Evolutionary conservation across 2,797 vertebrate species (phyloP).

Genomic region (Pseudopleuronectes americanus): DNA sequence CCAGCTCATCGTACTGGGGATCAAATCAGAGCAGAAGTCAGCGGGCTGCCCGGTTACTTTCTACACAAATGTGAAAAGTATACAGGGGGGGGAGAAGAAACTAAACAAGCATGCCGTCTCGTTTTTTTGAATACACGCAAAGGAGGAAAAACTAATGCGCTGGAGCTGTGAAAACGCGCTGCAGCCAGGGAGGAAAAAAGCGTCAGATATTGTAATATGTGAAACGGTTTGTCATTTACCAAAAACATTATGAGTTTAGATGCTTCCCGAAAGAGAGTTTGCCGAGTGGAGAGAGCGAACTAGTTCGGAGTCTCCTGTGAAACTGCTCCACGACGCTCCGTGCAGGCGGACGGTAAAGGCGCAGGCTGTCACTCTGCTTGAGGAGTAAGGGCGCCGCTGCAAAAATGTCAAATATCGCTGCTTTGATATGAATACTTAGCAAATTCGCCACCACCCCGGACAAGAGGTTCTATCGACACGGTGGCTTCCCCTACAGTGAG

Average conservation of each 20-base stretch:
- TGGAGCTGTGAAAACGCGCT: constrained; percentile 24
- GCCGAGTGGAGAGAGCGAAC: constrained; percentile 76
- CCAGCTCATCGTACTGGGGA: constrained; percentile 99
- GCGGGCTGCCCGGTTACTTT: constrained; percentile 48
- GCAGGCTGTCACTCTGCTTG: constrained; percentile 77
- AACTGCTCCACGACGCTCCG: constrained; percentile 73
- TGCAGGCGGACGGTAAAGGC: constrained; percentile 71
- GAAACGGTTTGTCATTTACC: constrained; percentile 86
- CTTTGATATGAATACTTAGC: constrained; percentile 82
- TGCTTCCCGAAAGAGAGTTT: constrained; percentile 83
- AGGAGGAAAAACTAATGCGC: constrained; percentile 27
- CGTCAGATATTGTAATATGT: constrained; percentile 14
- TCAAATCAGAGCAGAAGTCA: constrained; percentile 75
- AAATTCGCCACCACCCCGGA: constrained; percentile 86
- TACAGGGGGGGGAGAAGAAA: background rate
- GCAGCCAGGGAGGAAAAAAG: constrained; percentile 49
- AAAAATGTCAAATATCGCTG: constrained; percentile 76
- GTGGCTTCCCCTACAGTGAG: constrained; percentile 90
- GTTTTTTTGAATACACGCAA: constrained; percentile 37
- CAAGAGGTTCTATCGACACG: constrained; percentile 83
- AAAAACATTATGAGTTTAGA: constrained; percentile 91
- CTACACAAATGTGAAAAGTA: constrained; percentile 50
- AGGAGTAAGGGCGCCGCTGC: constrained; percentile 74
- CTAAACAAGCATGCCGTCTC: constrained; percentile 48
- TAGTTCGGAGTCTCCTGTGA: constrained; percentile 75